Base-by-base conservation (phyloP, 2,888 invertebrate species). In the Danaus chrysippus region DNA sequence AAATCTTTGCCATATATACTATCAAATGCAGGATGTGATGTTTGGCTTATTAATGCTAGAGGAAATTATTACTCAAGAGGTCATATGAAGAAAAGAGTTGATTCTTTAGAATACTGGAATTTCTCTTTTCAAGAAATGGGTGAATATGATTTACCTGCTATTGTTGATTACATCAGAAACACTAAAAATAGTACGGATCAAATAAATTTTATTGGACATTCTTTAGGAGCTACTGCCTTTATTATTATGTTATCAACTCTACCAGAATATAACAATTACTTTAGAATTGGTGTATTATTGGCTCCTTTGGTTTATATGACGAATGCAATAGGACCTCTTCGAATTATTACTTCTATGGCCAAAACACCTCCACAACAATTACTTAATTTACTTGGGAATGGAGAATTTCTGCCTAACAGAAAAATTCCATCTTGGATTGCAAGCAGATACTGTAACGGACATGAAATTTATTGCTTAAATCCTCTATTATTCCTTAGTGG, bases 1-100 rank as follows among this genome's bases (percentile, higher is more conserved):
- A 78, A 82, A 61, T 83, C 86, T 6, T 74, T 88, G n/a, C 83
- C 87, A 0, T 87, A 86, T 59, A 68, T 84, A 1, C 65, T 95
- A 82, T 86, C 91, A 82, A 85, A 94, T 65, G 80, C 80, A 1
- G 92, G 92, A 0, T 92, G 91, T 65, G 92, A 93, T 61, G 92
- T 92, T 1, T 96, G 88, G 95, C 91, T 84, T 91, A 82, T 84
- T 10, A 92, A 92, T 55, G 81, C 85, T 0, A 79, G 87, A 75
- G 87, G 88, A 0, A 87, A 85, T 64, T 77, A 78, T 64, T 87
- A 86, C 66, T 87, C 86, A 0, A 77, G 82, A 49, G 79, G 77
- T 6, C 86, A 87, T 66, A 59, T 71, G 2, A 63, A 71, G 11
- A 69, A 70, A 59, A 70, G 72, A 9, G 65, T 76, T 0, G 73